Evolutionary conservation across 2,888 invertebrate genomes (phyloP).

Genomic region (Andricus curvator): DNA sequence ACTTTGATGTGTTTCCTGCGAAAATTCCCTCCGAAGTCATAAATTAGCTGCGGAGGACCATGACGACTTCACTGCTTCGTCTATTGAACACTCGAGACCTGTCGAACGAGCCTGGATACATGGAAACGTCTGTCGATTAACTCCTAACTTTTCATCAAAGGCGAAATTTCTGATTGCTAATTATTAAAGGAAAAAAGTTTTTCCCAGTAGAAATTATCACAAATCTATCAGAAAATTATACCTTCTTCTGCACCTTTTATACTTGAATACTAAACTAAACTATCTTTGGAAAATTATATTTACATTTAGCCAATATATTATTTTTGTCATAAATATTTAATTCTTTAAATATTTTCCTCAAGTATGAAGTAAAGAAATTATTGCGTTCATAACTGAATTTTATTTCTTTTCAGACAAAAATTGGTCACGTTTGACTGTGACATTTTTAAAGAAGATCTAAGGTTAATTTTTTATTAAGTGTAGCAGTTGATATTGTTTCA

Average conservation of each 20-base stretch:
- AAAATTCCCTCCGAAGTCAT: constrained; percentile 75
- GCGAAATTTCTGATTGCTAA: neutral
- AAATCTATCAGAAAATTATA: neutral
- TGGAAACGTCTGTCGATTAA: constrained; percentile 4
- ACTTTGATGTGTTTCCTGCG: constrained; percentile 77
- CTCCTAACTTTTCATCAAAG: constrained; percentile 5
- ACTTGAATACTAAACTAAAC: too few relatives aligned
- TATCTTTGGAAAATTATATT: too few relatives aligned
- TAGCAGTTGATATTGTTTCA: too few relatives aligned
- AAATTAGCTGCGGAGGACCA: constrained; percentile 72
- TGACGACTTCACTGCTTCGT: constrained; percentile 49
- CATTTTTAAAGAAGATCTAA: too few relatives aligned
- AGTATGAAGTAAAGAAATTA: too few relatives aligned
- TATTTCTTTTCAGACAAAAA: too few relatives aligned
- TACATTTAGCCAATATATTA: too few relatives aligned
- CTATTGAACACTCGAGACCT: constrained; percentile 26
- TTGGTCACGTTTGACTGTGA: too few relatives aligned
- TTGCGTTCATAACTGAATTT: too few relatives aligned
- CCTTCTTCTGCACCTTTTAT: neutral
- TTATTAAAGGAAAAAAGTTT: neutral
- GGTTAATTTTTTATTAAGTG: too few relatives aligned
- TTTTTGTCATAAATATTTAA: too few relatives aligned
- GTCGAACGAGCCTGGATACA: neutral
- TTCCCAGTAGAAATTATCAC: neutral
- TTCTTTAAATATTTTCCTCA: too few relatives aligned